Evolutionary conservation across 2,888 invertebrate species (phyloP).

Genomic region (Pseudococcus longispinus): DNA sequence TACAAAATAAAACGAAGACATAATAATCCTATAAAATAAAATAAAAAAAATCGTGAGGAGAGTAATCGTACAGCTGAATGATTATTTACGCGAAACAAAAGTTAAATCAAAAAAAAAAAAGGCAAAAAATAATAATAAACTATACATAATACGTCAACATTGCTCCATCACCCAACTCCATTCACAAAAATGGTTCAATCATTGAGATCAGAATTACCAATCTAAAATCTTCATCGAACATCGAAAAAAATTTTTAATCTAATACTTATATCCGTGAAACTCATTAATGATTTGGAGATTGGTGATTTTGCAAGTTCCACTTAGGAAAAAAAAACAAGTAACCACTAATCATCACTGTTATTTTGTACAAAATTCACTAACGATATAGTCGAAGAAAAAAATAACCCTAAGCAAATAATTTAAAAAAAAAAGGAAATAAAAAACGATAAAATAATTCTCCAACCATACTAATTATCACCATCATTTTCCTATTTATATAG

Average conservation of each 20-base stretch:
- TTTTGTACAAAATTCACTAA: slow-evolving; percentile 41
- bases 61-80: neutral
- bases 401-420: neutral
- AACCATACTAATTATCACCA: slow-evolving; percentile 5
- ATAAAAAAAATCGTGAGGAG: slow-evolving; percentile 27
- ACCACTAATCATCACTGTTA: slow-evolving; percentile 24
- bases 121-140: neutral
- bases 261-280: slow-evolving; percentile 8
- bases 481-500: slow-evolving; percentile 9
- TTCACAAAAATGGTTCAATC: neutral
- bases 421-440: neutral
- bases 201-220: slow-evolving; percentile 28
- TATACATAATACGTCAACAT: neutral
- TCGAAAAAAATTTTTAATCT: neutral
- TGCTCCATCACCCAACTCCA: neutral
- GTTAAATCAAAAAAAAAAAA: neutral
- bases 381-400: neutral
- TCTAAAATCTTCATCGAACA: slow-evolving; percentile 8
- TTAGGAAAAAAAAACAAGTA: neutral
- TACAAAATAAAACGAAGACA: slow-evolving; percentile 20
- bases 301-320: neutral
- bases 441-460: neutral
- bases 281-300: neutral
- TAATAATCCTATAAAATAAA: neutral
- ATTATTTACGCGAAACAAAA: neutral